Evolutionary conservation across 2,797 vertebrate species (phyloP).

Genomic region (Anomalospiza imberbis): DNA sequence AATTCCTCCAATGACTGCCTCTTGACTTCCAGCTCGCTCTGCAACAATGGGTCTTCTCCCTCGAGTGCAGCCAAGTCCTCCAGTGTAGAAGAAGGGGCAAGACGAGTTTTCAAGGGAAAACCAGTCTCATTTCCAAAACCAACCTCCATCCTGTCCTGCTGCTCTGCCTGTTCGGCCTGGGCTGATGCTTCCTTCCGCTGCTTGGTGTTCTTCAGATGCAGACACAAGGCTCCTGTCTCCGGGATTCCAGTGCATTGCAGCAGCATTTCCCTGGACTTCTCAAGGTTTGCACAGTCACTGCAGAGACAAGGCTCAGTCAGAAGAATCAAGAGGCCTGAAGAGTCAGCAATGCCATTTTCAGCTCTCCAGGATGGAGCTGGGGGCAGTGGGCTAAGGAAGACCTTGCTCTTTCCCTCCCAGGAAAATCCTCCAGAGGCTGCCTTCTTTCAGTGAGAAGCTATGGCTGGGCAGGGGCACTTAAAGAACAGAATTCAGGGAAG

Average conservation of each 20-base stretch:
- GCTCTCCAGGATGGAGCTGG: background rate
- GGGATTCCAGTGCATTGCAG: too few relatives aligned
- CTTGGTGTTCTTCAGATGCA: too few relatives aligned
- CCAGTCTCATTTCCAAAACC: too few relatives aligned
- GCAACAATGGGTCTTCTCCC: constrained; percentile 73
- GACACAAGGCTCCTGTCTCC: too few relatives aligned
- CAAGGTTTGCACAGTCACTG: constrained; percentile 72
- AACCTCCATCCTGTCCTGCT: constrained; percentile 71
- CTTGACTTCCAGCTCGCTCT: constrained; percentile 70
- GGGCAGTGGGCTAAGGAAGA: background rate
- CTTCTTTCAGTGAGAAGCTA: background rate
- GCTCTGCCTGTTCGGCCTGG: constrained; percentile 55
- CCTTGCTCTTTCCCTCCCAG: background rate
- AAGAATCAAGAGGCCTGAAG: background rate
- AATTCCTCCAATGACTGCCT: constrained; percentile 78
- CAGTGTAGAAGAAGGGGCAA: too few relatives aligned
- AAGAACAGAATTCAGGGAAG: background rate
- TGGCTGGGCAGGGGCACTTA: background rate
- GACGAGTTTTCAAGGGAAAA: too few relatives aligned
- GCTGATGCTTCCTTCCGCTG: constrained; percentile 50
- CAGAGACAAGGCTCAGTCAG: background rate
- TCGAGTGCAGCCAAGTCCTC: constrained; percentile 73
- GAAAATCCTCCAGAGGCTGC: background rate
- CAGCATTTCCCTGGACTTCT: constrained; percentile 65
- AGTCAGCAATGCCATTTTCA: background rate